Base-by-base conservation (phyloP, 2,888 invertebrate species). In the Volucella inanis region DNA sequence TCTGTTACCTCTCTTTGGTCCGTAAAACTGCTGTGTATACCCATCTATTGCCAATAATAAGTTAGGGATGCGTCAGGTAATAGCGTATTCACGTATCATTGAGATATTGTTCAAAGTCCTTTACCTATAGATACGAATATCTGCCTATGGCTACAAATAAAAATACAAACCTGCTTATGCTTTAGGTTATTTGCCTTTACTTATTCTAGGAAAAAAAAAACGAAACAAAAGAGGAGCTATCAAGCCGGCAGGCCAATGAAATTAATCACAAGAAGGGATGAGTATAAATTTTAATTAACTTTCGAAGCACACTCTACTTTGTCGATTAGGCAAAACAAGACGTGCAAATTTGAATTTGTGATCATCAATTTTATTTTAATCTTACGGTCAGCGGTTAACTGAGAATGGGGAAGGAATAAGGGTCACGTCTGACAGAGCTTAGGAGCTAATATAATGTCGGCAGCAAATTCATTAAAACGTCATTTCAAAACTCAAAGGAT, bases 271-370 rank as follows among this genome's bases (percentile, higher is more conserved):
- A n/a, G 50, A 57, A 65, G 49, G 74, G 54, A 64, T 43, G 65
- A 43, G 43, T 57, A 38, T 50, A 50, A 67, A 59, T 67, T 75
- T 75, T 75, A 75, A 75, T 75, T 75, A 75, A 67, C 50, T 64
- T 65, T 49, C 31, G 47, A 55, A 74, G 54, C 38, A 67, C 45
- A 11, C 54, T 31, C 31, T 31, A 31, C 31, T 11, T 49, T 55
- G 64, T 31, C 47, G 49, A 74, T 64, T 64, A 61, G n/a, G 39
- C 54, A 72, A 22, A 45, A 4, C 62, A 50, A 47, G 14, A 8
- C 61, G 62, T 47, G 45, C 38, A 15, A n/a, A 57, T 67, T 57
- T 59, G 31, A 47, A 68, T 68, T 45, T 12, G 15, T 59, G 43
- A 67, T 67, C 43, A 41, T 41, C 49, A 49, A 12, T 57, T 65